Percentiles rank a stretch among this genome's conserved stretches.
Conservation (phyloP, 1,140 invertebrate species). For the Pinna nobilis region DNA sequence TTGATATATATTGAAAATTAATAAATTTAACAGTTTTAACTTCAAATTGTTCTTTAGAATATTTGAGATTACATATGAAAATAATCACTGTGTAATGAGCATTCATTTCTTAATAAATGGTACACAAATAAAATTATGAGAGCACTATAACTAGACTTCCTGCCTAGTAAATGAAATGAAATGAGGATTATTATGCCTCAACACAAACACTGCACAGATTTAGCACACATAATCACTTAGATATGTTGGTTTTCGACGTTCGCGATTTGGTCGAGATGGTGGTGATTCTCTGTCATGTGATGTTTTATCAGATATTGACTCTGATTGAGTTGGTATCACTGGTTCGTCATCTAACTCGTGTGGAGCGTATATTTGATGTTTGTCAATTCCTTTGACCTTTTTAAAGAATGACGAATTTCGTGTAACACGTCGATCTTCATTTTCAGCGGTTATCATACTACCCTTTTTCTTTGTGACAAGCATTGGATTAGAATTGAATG, state of each 20-base stretch:
- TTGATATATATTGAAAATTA: no score
- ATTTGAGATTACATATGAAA: no score
- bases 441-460: constrained; percentile 5
- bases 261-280: not conserved
- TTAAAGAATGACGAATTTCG: constrained; percentile 1
- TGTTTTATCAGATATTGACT: not conserved
- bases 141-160: not conserved
- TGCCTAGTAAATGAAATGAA: not conserved
- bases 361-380: not conserved
- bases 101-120: no score
- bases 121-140: no score
- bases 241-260: not conserved
- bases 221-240: not conserved
- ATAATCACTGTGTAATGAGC: no score
- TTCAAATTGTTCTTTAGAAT: no score
- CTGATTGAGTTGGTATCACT: not conserved
- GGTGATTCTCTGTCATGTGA: not conserved
- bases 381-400: not conserved
- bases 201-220: not conserved
- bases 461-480: constrained; percentile 8
- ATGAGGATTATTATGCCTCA: constrained; percentile 1
- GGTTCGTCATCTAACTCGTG: not conserved
- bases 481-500: not conserved
- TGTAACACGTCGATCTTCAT: not conserved
- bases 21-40: no score